phyloP scores from a whole-genome alignment of 2,113 vertebrate species.

The Percopsis transmontana region DNA sequence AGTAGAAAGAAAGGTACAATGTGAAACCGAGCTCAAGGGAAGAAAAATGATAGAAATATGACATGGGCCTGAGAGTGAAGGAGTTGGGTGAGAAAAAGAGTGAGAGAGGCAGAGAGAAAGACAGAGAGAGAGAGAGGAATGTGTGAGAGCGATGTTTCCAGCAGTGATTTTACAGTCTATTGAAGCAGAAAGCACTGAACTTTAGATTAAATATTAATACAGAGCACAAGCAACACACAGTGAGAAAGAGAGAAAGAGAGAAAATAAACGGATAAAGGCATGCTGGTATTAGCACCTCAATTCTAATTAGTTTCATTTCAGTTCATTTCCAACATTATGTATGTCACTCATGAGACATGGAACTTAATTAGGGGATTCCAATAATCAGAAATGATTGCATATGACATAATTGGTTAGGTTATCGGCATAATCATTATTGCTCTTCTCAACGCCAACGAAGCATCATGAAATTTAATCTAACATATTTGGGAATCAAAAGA shows the following conservation, averaged over 20 bases:
- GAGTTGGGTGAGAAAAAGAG: background rate
- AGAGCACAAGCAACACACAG: conserved; percentile 13
- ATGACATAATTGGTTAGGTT: conserved; percentile 70
- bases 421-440: conserved; percentile 60
- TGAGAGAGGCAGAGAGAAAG: conserved; percentile 9
- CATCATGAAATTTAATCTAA: conserved; percentile 49
- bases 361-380: conserved; percentile 73
- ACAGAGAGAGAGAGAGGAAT: conserved; percentile 23
- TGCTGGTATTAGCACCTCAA: conserved; percentile 59
- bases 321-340: conserved; percentile 54
- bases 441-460: conserved; percentile 39
- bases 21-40: conserved; percentile 14
- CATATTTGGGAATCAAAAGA: conserved; percentile 38
- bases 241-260: conserved; percentile 22
- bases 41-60: conserved; percentile 4
- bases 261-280: conserved; percentile 61
- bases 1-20: background rate
- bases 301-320: conserved; percentile 72
- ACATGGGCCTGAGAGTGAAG: conserved; percentile 15
- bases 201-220: conserved; percentile 77
- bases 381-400: conserved; percentile 72
- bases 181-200: conserved; percentile 74
- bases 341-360: conserved; percentile 54
- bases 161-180: conserved; percentile 72
- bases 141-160: conserved; percentile 64